These are phyloP conservation scores for Bradypus variegatus DNA, from an alignment of 2,797 vertebrate genomes.

Conservation along the genomic window DNA sequence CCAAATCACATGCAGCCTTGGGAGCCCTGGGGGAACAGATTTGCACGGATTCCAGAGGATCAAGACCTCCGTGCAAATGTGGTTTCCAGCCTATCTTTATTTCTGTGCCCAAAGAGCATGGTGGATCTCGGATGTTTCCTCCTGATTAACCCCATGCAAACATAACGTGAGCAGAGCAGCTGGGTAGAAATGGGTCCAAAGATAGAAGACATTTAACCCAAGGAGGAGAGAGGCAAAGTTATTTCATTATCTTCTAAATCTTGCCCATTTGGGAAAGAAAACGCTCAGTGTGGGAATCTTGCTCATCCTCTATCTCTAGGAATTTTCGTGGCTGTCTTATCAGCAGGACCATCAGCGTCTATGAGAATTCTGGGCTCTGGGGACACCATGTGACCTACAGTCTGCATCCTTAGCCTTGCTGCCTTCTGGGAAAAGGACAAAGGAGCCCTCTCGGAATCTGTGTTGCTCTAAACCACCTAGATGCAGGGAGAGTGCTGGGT, in stretches of 20 bases:
- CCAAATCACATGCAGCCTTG: accelerated
- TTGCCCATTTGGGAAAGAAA: neutral
- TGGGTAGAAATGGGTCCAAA: neutral
- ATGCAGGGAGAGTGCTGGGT: neutral
- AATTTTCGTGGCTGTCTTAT: neutral
- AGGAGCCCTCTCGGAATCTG: neutral
- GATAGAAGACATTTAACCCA: neutral
- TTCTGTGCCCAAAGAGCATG: accelerated
- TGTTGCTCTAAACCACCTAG: neutral
- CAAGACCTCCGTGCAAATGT: accelerated
- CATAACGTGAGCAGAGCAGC: neutral
- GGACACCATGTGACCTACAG: neutral
- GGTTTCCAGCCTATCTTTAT: neutral
- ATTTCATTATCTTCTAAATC: neutral
- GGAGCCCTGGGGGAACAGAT: neutral
- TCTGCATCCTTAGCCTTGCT: neutral
- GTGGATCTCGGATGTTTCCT: neutral
- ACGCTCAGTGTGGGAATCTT: neutral
- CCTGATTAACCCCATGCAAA: neutral
- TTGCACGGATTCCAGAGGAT: neutral
- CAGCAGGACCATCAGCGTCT: neutral
- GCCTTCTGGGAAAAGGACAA: neutral
- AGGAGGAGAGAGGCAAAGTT: neutral
- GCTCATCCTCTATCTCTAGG: neutral
- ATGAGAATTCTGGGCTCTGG: neutral